phyloP scores from a whole-genome alignment of 2,113 vertebrate genomes.

The Hirundichthys speculiger region DNA sequence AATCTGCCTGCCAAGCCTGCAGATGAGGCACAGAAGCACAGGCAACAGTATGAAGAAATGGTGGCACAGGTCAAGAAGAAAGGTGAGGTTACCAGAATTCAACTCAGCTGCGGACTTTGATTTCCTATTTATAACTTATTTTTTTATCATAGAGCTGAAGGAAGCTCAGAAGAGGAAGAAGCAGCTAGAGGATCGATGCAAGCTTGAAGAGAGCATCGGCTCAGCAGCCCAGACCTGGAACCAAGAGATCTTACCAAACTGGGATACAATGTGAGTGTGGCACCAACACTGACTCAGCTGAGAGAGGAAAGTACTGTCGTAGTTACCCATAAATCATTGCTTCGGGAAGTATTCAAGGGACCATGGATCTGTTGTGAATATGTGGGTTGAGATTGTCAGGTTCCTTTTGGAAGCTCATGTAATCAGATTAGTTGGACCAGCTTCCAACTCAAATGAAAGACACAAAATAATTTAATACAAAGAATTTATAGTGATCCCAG shows the following conservation, averaged over 20 bases:
- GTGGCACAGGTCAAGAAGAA: conserved; percentile 94
- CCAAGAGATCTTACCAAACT: conserved; percentile 92
- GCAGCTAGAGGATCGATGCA: conserved; percentile 91
- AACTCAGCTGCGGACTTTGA: background rate
- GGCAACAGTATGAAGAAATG: conserved; percentile 96
- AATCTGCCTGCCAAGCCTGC: conserved; percentile 97
- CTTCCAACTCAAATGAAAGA: no score
- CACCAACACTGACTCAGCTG: no score
- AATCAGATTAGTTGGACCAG: no score
- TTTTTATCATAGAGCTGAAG: conserved; percentile 83
- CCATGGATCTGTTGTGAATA: no score
- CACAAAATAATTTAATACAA: no score
- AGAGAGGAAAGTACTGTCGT: no score
- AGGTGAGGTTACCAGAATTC: conserved; percentile 75
- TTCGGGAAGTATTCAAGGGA: no score
- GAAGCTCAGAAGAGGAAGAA: conserved; percentile 90
- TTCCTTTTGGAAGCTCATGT: no score
- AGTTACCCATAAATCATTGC: no score
- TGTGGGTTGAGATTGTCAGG: no score
- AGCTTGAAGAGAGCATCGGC: conserved; percentile 90
- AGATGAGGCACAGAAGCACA: conserved; percentile 94
- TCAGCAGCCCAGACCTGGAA: conserved; percentile 91
- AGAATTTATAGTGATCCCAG: no score
- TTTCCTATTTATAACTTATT: background rate
- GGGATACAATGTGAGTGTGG: conserved; percentile 87